These are phyloP conservation scores for Keiferia lycopersicella DNA, from an alignment of 2,888 invertebrate genomes.

Conservation along the genomic window DNA sequence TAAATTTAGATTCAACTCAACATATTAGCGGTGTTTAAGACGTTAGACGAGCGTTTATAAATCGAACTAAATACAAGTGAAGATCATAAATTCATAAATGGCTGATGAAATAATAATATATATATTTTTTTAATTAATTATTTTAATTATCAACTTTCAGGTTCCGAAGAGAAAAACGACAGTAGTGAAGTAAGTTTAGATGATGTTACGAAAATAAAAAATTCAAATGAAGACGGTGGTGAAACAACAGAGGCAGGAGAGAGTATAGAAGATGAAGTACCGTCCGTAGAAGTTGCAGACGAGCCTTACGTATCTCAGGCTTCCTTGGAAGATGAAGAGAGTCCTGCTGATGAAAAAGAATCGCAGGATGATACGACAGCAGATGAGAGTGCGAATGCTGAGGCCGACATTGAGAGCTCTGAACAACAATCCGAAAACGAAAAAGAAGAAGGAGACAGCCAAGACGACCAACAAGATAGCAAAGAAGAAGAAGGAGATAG, in stretches of 20 bases:
- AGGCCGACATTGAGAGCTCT: slow-evolving; percentile 58
- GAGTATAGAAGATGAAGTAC: slow-evolving; percentile 57
- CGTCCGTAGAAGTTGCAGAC: slow-evolving; percentile 72
- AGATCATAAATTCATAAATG: not conserved
- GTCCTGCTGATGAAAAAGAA: slow-evolving; percentile 57
- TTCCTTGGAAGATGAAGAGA: slow-evolving; percentile 71
- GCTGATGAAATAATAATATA: not conserved
- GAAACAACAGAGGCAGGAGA: slow-evolving; percentile 49
- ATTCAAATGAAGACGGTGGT: slow-evolving; percentile 65
- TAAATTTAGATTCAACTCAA: slow-evolving; percentile 40
- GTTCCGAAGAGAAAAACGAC: slow-evolving; percentile 75
- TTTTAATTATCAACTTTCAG: no score
- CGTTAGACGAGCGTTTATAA: slow-evolving; percentile 4
- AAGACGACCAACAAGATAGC: slow-evolving; percentile 44
- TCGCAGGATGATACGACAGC: slow-evolving; percentile 58
- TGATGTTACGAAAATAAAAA: slow-evolving; percentile 69
- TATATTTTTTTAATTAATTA: not conserved
- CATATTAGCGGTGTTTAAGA: slow-evolving; percentile 33
- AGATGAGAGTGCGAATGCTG: slow-evolving; percentile 44
- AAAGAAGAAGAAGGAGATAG: slow-evolving; percentile 49
- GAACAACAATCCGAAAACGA: slow-evolving; percentile 52
- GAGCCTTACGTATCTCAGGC: slow-evolving; percentile 73
- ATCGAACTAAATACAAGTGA: not conserved
- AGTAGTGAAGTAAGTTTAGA: slow-evolving; percentile 76
- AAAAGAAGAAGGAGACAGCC: slow-evolving; percentile 55